Evolutionary conservation across 2,888 invertebrate species (phyloP).

Genomic region (Drosophila vallismaia): DNA sequence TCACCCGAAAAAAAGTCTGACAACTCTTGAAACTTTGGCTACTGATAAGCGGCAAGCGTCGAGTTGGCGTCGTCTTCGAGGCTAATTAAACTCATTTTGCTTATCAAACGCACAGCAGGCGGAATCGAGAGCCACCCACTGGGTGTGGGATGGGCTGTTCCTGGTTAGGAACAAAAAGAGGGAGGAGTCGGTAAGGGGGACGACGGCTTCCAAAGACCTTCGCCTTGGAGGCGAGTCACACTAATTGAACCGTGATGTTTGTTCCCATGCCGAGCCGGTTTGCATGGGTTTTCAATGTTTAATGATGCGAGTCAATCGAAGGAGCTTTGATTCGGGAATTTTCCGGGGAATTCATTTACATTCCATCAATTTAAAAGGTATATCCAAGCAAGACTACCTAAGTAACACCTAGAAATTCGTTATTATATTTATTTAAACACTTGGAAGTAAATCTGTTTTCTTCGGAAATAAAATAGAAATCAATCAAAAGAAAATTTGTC

Average conservation of each 20-base stretch:
- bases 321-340: background rate
- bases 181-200: background rate
- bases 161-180: background rate
- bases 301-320: background rate
- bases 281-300: background rate
- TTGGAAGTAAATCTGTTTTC: background rate
- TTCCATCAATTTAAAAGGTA: background rate
- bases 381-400: too few species aligned
- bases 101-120: slow-evolving; percentile 69
- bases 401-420: background rate
- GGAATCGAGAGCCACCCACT: slow-evolving; percentile 46
- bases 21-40: slow-evolving; percentile 52
- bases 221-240: slow-evolving; percentile 18
- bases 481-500: background rate
- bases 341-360: background rate
- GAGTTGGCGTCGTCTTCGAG: slow-evolving; percentile 39
- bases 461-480: background rate
- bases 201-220: background rate
- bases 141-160: slow-evolving; percentile 2
- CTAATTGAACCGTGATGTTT: slow-evolving; percentile 7
- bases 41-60: slow-evolving; percentile 36
- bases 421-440: background rate
- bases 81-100: slow-evolving; percentile 73
- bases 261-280: background rate
- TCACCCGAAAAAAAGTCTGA: slow-evolving; percentile 27